Conservation (phyloP, 2,113 vertebrate genomes). For the Aegotheles bennettii region DNA sequence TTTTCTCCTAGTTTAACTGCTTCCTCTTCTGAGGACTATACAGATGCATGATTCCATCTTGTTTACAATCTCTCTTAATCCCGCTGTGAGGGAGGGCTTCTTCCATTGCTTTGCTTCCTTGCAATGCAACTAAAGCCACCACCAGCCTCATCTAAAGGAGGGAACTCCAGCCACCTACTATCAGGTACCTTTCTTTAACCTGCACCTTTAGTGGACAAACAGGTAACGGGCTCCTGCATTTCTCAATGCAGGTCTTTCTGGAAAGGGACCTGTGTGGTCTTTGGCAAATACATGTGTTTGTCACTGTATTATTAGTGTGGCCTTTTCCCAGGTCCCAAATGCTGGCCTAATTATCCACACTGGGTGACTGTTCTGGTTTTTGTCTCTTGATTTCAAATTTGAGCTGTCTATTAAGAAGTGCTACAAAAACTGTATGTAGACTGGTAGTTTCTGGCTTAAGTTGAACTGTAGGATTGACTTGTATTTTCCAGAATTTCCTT, state of each 20-base stretch:
- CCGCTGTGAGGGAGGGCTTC: neutral
- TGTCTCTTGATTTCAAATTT: neutral
- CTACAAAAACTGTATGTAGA: neutral
- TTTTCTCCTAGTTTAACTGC: neutral
- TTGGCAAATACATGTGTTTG: neutral
- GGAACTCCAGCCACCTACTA: neutral
- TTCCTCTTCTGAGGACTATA: neutral
- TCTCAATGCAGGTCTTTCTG: neutral
- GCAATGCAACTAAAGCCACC: neutral
- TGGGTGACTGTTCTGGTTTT: neutral
- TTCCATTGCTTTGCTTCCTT: neutral
- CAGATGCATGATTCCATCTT: neutral
- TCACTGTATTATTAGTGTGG: neutral
- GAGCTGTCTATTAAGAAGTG: neutral
- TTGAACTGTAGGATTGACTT: neutral
- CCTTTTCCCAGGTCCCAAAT: neutral
- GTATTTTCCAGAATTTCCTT: constrained; percentile 18
- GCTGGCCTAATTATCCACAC: neutral
- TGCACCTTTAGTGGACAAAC: neutral
- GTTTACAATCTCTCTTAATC: neutral
- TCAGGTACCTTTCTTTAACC: neutral
- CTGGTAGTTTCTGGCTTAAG: neutral
- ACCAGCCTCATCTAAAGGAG: neutral
- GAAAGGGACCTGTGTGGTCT: neutral
- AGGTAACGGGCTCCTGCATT: neutral